Base-by-base conservation (phyloP, 2,888 invertebrate genomes). In the Metallyticus violacea region DNA sequence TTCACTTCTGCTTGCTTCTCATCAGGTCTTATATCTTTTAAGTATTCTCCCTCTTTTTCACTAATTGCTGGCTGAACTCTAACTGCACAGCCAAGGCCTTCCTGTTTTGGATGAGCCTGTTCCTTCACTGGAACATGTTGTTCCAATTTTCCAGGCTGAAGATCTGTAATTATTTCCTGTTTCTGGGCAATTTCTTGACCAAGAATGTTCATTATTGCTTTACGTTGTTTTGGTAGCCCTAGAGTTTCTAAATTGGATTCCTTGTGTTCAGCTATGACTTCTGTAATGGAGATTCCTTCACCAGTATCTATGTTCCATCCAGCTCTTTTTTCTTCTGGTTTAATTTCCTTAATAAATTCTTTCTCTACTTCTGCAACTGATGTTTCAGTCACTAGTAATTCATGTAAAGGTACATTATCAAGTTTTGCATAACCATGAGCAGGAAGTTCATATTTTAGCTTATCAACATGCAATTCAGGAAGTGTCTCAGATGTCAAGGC, bases 71-170 rank as follows among this genome's bases (percentile, higher is more conserved):
- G 92, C 89, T 94, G 93, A 80, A 92, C 93, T 79, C 93, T 92
- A 29, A 93, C 90, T 40, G 95, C 88, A 89, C 94, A 93, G 90
- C 94, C 93, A 86, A 93, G 91, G 77, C 93, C 92, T 81, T 93
- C 91, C 89, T 94, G 94, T 87, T 93, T 92, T 30, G 93, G 86
- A n/a, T 90, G 91, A 3, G 95, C 95, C 84, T 91, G 90, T 87
- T 92, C 92, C 87, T 91, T 91, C 88, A 92, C 91, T 0, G 93
- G 92, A 27, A 91, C 90, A 81, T 89, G 89, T 90, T 92, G 91
- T 87, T 92, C 91, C 79, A 92, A 92, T 86, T 93, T 92, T 9
- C 91, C 93, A 29, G 93, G 90, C 88, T 92, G 91, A 62, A 92
- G 91, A 88, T 93, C 92, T 2, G 92, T 90, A 25, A 91, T 85